Conservation (phyloP, 2,113 vertebrate species). For the Noctilio leporinus region DNA sequence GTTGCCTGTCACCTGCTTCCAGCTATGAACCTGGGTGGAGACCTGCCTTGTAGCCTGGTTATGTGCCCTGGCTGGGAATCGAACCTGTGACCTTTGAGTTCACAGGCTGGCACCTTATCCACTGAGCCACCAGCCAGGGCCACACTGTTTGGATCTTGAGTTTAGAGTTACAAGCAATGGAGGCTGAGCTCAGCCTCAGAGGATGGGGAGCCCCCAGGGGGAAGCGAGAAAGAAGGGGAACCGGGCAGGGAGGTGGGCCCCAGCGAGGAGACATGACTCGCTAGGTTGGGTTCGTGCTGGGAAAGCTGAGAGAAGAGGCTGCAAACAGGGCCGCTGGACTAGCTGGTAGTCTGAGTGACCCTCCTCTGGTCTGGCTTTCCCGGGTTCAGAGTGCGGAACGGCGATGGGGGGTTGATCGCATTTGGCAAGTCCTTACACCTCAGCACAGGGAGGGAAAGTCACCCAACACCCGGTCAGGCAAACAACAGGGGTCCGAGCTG, state of each 20-base stretch:
- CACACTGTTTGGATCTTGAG: neutral
- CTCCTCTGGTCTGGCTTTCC: neutral
- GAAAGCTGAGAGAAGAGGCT: neutral
- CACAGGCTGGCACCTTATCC: no score
- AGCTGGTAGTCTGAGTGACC: neutral
- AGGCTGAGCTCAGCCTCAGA: neutral
- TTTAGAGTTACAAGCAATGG: neutral
- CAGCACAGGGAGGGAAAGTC: slow-evolving; percentile 1
- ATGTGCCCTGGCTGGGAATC: no score
- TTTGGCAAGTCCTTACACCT: slow-evolving; percentile 25
- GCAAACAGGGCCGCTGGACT: neutral
- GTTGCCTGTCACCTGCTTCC: no score
- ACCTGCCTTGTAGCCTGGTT: no score
- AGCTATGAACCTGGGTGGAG: no score
- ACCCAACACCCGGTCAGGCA: slow-evolving; percentile 26
- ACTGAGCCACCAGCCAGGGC: no score
- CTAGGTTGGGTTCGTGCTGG: neutral
- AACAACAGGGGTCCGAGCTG: neutral
- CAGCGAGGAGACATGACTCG: neutral
- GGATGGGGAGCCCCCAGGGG: neutral
- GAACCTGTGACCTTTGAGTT: no score
- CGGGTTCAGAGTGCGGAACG: neutral
- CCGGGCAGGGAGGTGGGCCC: neutral
- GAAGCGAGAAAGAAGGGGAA: neutral
- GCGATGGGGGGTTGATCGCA: slow-evolving; percentile 13